Conservation (phyloP, 2,113 vertebrate genomes). For the Sylvietta virens region DNA sequence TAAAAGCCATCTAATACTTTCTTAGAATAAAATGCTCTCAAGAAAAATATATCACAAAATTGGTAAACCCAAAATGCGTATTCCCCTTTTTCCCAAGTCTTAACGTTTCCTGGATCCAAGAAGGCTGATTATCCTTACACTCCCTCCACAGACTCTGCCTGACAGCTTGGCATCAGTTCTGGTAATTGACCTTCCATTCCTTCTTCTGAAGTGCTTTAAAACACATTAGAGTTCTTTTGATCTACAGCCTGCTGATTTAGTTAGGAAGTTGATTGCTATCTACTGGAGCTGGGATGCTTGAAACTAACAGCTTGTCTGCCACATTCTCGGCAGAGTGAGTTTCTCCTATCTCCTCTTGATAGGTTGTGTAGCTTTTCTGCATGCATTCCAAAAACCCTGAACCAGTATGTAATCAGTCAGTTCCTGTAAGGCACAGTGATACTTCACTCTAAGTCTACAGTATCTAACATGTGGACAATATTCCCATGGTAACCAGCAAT, state of each 20-base stretch:
- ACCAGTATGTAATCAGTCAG: not conserved
- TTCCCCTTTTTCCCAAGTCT: not conserved
- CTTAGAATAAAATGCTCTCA: not conserved
- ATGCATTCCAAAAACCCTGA: not conserved
- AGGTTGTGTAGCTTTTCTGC: not conserved
- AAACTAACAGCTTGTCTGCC: not conserved
- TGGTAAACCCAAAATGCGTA: not conserved
- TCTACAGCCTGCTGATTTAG: not conserved
- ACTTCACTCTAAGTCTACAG: not conserved
- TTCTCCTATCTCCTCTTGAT: not conserved
- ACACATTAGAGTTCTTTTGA: not conserved
- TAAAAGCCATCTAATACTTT: not conserved
- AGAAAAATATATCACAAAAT: not conserved
- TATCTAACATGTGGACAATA: not conserved
- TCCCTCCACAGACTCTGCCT: not conserved
- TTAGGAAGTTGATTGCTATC: not conserved
- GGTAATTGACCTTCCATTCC: not conserved
- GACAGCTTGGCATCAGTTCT: not conserved
- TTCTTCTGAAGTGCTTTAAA: not conserved
- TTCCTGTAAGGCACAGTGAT: not conserved
- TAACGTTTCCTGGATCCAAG: not conserved
- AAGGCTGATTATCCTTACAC: not conserved
- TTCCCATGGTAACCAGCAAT: not conserved
- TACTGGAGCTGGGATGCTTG: not conserved
- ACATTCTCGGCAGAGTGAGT: not conserved